These are phyloP conservation scores for Tokudaia tokunoshimensis DNA, from an alignment of 2,797 vertebrate species.

Conservation along the genomic window DNA sequence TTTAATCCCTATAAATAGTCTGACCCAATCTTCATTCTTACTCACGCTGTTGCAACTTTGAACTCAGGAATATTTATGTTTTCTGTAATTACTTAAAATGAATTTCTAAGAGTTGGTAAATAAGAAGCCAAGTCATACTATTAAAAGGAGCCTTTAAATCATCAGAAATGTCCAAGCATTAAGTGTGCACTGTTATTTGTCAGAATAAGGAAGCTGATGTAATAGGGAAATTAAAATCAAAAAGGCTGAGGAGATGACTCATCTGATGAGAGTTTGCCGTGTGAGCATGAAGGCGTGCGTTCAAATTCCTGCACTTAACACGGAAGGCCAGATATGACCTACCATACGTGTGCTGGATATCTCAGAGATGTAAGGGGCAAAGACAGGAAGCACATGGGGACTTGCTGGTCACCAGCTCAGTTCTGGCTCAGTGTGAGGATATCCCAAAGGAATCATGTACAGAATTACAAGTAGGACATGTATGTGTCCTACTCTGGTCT, in stretches of 20 bases:
- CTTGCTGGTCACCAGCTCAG: not conserved
- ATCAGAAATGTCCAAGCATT: constrained; percentile 35
- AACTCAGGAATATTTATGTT: constrained; percentile 46
- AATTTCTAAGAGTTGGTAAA: constrained; percentile 41
- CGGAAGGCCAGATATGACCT: not conserved
- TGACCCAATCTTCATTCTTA: not conserved
- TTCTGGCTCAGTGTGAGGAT: not conserved
- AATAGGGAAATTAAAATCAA: not conserved
- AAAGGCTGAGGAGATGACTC: not conserved
- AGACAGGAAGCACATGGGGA: not conserved
- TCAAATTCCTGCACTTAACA: not conserved
- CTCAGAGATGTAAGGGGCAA: not conserved
- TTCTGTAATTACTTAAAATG: constrained; percentile 51
- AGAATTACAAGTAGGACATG: not conserved
- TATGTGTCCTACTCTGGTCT: not conserved
- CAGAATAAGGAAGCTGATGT: not conserved
- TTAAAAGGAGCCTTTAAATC: constrained; percentile 49
- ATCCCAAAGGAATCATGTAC: not conserved
- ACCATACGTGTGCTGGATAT: not conserved
- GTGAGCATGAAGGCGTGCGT: not conserved
- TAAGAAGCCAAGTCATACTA: constrained; percentile 7
- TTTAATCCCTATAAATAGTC: constrained; percentile 37
- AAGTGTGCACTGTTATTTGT: not conserved
- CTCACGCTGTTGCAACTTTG: not conserved
- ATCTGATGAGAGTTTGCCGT: not conserved